Evolutionary conservation across 2,888 invertebrate species (phyloP).

Genomic region (Agrochola litura): DNA sequence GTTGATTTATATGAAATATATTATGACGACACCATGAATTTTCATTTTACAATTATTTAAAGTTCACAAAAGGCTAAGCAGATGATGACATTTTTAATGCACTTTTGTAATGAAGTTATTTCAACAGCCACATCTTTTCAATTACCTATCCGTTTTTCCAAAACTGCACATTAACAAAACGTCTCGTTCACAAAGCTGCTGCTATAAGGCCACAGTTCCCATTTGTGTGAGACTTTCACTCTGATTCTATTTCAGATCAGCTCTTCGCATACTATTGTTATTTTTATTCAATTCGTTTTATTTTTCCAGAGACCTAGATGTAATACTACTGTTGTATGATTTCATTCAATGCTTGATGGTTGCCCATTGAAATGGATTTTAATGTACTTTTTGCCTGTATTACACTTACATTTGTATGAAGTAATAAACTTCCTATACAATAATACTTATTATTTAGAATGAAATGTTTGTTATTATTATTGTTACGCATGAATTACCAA

Average conservation of each 20-base stretch:
- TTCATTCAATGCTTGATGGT: neutral
- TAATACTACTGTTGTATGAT: neutral
- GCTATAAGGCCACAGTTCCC: constrained; percentile 4
- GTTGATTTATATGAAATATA: neutral
- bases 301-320: constrained; percentile 1
- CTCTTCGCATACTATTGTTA: constrained; percentile 2
- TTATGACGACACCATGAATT: neutral
- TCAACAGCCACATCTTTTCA: no score
- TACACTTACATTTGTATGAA: neutral
- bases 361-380: neutral
- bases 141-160: neutral
- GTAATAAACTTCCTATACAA: neutral
- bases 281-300: constrained; percentile 22
- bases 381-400: neutral
- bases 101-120: neutral
- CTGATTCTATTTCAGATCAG: constrained; percentile 52
- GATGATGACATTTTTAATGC: no score
- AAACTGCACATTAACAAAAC: neutral
- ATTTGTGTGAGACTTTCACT: constrained; percentile 9
- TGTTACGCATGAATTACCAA: no score
- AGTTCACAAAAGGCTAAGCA: no score
- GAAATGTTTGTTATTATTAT: no score
- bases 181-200: neutral
- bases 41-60: neutral
- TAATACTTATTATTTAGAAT: no score